Evolutionary conservation across 2,113 vertebrate species (phyloP), one percentile per base, ranked within the genome.

Genomic region (Pleuronectes platessa): DNA sequence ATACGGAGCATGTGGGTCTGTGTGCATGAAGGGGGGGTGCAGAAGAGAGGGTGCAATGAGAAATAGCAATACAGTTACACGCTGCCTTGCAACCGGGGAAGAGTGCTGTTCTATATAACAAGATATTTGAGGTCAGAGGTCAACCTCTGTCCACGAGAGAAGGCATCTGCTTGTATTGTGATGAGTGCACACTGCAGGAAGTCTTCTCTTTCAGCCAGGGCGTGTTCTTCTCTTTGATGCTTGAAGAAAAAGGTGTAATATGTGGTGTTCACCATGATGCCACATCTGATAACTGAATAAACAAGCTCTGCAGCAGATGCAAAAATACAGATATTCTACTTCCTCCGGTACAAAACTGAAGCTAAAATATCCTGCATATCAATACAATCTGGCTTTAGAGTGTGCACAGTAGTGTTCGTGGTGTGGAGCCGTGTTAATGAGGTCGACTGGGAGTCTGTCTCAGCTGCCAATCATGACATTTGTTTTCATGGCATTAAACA

Each of bases 111-210:
- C 35, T 47, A 73, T 45, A 42, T 40, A 37, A 42, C 18, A 40
- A 66, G 35, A 76, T 62, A 80, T 60, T 58, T 54, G 54, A 63
- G 79, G 73, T 82, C 37, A 73, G 58, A 69, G 59, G 60, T 72
- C 68, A 82, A 80, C 81, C 81, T 78, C 70, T 85, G 80, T 76
- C 24, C 21, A 53, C 1, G 14, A 60, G 58, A 31, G 45, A 79
- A 40, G 61, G n/a, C 55, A 68, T 68, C 24, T 78, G 67, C 40
- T 26, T 45, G 20, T 23, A 23, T 51, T 58, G 45, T 49, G 49
- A 49, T 64, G 20, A 18, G 21, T 9, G 37, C 40, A 27, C 1
- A 15, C 27, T 40, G 17, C 64, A 68, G 45, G 27, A 78, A 64
- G 40, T 3, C 40, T 31, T 58, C 27, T 56, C 27, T 55, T 55